A percentile compares a stretch with the other conserved stretches of the same genome.
phyloP scores from a whole-genome alignment of 2,113 vertebrate genomes.

The Corythornis vintsioides region DNA sequence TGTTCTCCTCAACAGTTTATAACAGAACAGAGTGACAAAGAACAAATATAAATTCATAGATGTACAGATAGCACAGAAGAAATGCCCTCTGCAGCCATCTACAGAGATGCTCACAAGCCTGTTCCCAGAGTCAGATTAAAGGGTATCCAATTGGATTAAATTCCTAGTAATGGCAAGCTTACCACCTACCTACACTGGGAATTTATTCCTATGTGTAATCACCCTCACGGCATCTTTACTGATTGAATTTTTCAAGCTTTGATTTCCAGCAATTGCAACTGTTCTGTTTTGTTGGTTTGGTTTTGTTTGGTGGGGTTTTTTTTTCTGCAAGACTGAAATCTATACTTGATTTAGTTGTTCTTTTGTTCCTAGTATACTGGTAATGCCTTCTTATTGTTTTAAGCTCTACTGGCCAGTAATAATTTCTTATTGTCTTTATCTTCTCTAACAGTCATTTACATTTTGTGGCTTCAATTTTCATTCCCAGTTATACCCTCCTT shows the following conservation, averaged over 20 bases:
- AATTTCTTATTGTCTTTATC: constrained; percentile 33
- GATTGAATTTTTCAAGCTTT: constrained; percentile 47
- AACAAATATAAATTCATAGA: constrained; percentile 16
- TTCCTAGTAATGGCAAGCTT: constrained; percentile 35
- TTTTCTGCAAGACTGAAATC: constrained; percentile 14
- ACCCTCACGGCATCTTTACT: background rate
- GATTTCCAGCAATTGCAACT: constrained; percentile 28
- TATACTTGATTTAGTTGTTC: constrained; percentile 26
- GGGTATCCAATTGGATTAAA: constrained; percentile 53
- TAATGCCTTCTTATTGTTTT: constrained; percentile 22
- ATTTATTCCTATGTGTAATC: constrained; percentile 34
- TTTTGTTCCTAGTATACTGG: constrained; percentile 25
- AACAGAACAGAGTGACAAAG: constrained; percentile 7
- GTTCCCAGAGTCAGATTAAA: constrained; percentile 30
- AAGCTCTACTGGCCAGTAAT: background rate
- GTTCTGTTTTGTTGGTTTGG: background rate
- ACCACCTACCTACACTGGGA: constrained; percentile 46
- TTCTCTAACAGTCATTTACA: constrained; percentile 10
- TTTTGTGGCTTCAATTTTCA: constrained; percentile 36
- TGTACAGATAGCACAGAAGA: background rate
- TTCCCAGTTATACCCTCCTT: constrained; percentile 20
- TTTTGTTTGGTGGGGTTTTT: background rate
- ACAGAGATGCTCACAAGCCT: background rate
- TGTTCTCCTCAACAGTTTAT: background rate
- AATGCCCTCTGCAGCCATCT: background rate